Conservation (phyloP, 2,888 invertebrate species). For the Meiosimyza platycephala region DNA sequence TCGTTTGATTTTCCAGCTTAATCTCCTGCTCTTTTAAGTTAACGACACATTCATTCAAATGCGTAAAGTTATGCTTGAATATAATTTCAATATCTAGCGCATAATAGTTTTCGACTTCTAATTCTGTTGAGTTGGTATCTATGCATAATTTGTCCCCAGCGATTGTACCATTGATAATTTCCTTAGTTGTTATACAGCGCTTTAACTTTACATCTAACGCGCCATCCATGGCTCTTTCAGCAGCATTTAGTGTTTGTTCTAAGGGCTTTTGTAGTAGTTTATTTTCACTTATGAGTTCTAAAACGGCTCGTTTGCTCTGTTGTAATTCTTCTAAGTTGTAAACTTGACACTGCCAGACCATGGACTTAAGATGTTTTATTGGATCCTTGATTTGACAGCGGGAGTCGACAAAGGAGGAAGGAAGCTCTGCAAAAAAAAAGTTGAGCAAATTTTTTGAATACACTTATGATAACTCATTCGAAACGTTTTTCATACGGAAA, state of each 20-base stretch:
- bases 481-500: no score
- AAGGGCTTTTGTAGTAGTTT: slow-evolving; percentile 49
- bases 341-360: slow-evolving; percentile 50
- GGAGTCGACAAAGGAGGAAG: slow-evolving; percentile 53
- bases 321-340: slow-evolving; percentile 46
- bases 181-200: not conserved
- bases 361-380: slow-evolving; percentile 54
- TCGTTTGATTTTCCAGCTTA: not conserved
- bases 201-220: slow-evolving; percentile 3
- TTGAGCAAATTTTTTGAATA: no score
- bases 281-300: slow-evolving; percentile 45
- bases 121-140: not conserved
- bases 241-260: not conserved
- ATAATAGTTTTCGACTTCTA: slow-evolving; percentile 36
- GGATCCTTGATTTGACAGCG: slow-evolving; percentile 56
- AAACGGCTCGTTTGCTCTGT: slow-evolving; percentile 41
- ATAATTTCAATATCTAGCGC: slow-evolving; percentile 22
- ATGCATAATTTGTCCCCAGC: not conserved
- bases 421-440: slow-evolving; percentile 51
- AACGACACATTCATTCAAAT: not conserved
- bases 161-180: not conserved
- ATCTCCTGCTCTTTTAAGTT: not conserved
- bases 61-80: slow-evolving; percentile 22
- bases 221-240: slow-evolving; percentile 6
- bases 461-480: not conserved